Evolutionary conservation across 2,888 invertebrate species (phyloP), one percentile per base, ranked within the genome.

Genomic region (Hyposoter didymator): DNA sequence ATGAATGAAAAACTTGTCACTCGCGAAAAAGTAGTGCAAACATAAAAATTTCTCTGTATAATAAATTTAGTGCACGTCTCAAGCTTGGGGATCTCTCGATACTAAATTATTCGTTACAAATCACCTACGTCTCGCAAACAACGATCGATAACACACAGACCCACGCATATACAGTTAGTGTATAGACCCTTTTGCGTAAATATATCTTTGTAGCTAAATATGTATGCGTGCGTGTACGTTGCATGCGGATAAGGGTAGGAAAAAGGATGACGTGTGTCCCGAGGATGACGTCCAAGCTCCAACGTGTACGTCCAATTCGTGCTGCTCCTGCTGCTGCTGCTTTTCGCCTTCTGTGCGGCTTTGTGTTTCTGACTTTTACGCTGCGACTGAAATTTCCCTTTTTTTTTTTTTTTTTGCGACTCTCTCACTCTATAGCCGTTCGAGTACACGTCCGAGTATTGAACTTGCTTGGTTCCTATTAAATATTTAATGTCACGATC

Each of bases 401-500:
- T 62, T 45, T 64, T 45, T 66, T 14, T 22, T 32, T 32, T 43
- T 14, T 52, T 22, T 62, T 45, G n/a, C n/a, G n/a, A n/a, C n/a
- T 43, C 59, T 49, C 17, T 28, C 28, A 39, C 78, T 52, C 43
- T 52, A 64, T 49, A 47, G 64, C 81, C 72, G 66, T 79, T 73
- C 82, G 59, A 59, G 79, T 49, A 66, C 67, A 82, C 85, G 85
- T 82, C 80, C 86, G 90, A 89, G 90, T 92, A 92, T 92, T 91
- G 92, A 92, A 92, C 92, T 91, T 92, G 89, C 90, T 90, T 90
- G 87, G 90, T 87, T 43, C 84, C 89, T 91, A 91, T 91, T 92
- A 89, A 92, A 92, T 92, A 92, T 92, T 90, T 90, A 90, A 90
- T 89, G 88, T 78, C n/a, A 81, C 87, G 91, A 91, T 92, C 91